Percentiles rank a stretch among this genome's conserved stretches.
Evolutionary conservation across 2,888 invertebrate species (phyloP).

Genomic region (Gasteruption jaculator): DNA sequence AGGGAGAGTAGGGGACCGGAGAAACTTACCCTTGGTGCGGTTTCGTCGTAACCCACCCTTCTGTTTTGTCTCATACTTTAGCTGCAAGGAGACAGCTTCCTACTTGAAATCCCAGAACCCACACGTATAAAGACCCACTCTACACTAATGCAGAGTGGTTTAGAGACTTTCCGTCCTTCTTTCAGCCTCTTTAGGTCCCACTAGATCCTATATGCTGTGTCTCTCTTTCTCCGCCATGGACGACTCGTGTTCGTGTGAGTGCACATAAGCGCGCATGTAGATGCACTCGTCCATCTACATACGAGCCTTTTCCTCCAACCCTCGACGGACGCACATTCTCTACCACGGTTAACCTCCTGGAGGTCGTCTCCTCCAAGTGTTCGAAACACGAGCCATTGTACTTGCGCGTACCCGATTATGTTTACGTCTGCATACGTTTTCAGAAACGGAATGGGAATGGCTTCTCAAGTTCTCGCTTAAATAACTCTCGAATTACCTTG

Average conservation of each 20-base stretch:
- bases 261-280: no score
- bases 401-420: slow-evolving; percentile 33
- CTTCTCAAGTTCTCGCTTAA: slow-evolving; percentile 28
- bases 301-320: slow-evolving; percentile 4
- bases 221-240: slow-evolving; percentile 12
- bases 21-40: slow-evolving; percentile 16
- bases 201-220: no score
- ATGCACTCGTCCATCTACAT: no score
- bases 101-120: slow-evolving; percentile 19
- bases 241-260: no score
- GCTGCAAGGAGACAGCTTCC: slow-evolving; percentile 18
- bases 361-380: slow-evolving; percentile 24
- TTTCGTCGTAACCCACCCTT: slow-evolving; percentile 27
- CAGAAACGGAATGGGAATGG: slow-evolving; percentile 26
- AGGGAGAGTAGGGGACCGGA: slow-evolving; percentile 15
- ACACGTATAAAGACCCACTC: no score
- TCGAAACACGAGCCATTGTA: slow-evolving; percentile 35
- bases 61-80: slow-evolving; percentile 25
- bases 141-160: no score
- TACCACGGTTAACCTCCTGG: slow-evolving; percentile 13
- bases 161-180: no score
- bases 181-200: no score
- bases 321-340: slow-evolving; percentile 1
- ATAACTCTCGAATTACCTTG: slow-evolving; percentile 40
- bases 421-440: slow-evolving; percentile 36